Evolutionary conservation across 2,113 vertebrate species (phyloP).

Genomic region (Atlantisia rogersi): DNA sequence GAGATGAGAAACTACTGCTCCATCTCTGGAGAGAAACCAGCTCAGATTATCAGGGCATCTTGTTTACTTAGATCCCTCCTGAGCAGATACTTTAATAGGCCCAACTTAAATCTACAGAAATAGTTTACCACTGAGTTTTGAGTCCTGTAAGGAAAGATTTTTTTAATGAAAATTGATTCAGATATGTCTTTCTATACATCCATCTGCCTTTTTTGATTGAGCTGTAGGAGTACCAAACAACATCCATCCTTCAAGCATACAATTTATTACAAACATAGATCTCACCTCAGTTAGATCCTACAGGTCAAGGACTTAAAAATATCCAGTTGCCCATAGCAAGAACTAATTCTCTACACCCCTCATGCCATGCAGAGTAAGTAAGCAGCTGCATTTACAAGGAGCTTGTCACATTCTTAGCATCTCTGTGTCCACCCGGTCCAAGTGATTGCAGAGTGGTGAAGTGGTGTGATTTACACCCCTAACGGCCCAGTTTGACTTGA

Average conservation of each 20-base stretch:
- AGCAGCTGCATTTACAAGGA: not conserved
- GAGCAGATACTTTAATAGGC: not conserved
- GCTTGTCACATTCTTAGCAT: not conserved
- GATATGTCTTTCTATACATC: not conserved
- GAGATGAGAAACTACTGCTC: not conserved
- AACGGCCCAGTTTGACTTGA: not conserved
- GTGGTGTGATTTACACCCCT: not conserved
- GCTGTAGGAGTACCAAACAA: not conserved
- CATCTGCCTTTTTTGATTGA: not conserved
- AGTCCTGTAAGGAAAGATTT: not conserved
- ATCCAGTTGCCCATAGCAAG: not conserved
- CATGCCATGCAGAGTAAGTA: not conserved
- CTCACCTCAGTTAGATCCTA: not conserved
- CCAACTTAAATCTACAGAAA: not conserved
- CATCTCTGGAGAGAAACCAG: not conserved
- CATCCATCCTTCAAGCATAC: not conserved
- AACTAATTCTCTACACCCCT: not conserved
- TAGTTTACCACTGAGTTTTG: not conserved
- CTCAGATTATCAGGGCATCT: not conserved
- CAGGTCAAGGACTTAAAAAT: not conserved
- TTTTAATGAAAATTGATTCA: not conserved
- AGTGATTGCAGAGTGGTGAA: rapidly evolving
- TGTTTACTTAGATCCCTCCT: conserved; percentile 7
- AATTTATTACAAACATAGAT: not conserved
- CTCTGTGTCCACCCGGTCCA: rapidly evolving